These are phyloP conservation scores for Coendou prehensilis DNA, from an alignment of 2,797 vertebrate species.

Conservation along the genomic window DNA sequence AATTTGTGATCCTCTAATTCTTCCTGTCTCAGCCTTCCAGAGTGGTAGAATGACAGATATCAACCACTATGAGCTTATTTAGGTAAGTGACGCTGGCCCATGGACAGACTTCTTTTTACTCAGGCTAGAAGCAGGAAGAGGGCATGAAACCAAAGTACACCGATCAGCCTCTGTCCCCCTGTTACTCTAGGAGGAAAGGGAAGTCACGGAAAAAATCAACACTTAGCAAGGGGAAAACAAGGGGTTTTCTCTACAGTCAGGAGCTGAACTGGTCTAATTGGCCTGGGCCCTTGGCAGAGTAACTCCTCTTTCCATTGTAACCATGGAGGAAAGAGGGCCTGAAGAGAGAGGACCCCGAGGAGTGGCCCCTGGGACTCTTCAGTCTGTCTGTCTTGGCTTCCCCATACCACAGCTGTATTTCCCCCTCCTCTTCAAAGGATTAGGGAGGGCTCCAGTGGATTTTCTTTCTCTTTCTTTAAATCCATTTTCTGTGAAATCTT, in stretches of 20 bases:
- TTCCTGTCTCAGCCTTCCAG: background rate
- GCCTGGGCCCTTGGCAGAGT: background rate
- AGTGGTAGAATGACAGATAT: background rate
- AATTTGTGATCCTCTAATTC: background rate
- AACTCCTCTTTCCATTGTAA: background rate
- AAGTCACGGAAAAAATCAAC: background rate
- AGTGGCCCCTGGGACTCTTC: background rate
- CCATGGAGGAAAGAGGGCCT: background rate
- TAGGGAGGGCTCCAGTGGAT: fast-evolving
- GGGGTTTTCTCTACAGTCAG: background rate
- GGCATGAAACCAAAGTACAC: background rate
- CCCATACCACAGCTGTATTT: background rate
- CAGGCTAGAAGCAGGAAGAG: background rate
- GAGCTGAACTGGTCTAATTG: background rate
- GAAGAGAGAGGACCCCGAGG: background rate
- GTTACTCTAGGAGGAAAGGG: background rate
- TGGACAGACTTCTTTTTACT: background rate
- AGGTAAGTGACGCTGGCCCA: background rate
- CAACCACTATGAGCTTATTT: no score
- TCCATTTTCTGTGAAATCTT: background rate
- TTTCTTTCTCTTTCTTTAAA: background rate
- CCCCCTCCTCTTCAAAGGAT: background rate
- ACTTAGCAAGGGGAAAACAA: background rate
- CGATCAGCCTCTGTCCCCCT: background rate
- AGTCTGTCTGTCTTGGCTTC: background rate